Base-by-base conservation (phyloP, 2,888 invertebrate species). In the Drosophila pegasa region DNA sequence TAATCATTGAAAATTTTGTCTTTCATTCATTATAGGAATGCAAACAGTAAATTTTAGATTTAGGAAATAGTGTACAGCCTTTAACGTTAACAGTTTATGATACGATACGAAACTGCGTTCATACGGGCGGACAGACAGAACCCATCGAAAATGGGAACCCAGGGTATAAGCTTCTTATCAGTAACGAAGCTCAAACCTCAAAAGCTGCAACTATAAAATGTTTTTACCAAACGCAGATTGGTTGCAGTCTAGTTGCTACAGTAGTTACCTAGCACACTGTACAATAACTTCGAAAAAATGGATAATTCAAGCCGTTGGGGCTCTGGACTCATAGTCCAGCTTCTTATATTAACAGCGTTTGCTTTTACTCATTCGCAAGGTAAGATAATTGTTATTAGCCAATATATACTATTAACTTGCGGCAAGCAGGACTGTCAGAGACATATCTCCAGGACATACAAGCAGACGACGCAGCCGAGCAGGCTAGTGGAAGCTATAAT, bases 401-500 rank as follows among this genome's bases (percentile, higher is more conserved):
- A 7, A 22, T 22, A 1, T 14, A 62, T 43, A 25, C 0, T 6
- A 10, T 7, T 40, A 14, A 8, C 4, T 25, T n/a, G 9, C 9
- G 5, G 27, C 8, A 5, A 14, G 20, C 37, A 77, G 75, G 64
- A 5, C 38, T 78, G 14, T 60, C 76, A 4, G 25, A 40, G 7
- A 47, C 51, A 3, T 81, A 80, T 31, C 48, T 69, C 0, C 48
- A 16, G n/a, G 75, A 55, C 1, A 60, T 82, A 2, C 37, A 10
- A 14, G 50, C 25, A 9, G 75, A 82, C 38, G 50, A 38, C 8
- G 43, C 25, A 0, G 40, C 25, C 1, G 66, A 81, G 1, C 16
- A 16, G 5, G 66, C 69, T 5, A 81, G 56, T 27, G 83, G 78
- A 3, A 62, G 71, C n/a, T 85, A 62, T 14, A 77, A 86, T 63